Evolutionary conservation across 2,113 vertebrate genomes (phyloP), one percentile per base, ranked within the genome.

Genomic region (Albula glossodonta): DNA sequence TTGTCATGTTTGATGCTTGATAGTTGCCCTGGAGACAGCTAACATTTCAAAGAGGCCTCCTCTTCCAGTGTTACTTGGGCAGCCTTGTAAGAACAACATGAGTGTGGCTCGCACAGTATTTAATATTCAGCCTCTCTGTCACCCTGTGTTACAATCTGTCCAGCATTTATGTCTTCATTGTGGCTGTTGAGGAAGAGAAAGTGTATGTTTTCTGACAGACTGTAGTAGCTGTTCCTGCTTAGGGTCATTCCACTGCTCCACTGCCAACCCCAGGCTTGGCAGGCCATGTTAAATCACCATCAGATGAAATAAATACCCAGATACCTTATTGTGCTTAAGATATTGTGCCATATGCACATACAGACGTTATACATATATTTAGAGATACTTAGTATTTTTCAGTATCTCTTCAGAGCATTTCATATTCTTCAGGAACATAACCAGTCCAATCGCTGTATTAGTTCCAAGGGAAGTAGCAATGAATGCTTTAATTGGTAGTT

Each of bases 221-320:
- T 19, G 11, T 22, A 22, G 48, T 17, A 8, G 10, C 41, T 15
- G 3, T 63, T 15, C 60, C n/a, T n/a, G n/a, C n/a, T n/a, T n/a
- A n/a, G n/a, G n/a, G n/a, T n/a, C n/a, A n/a, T n/a, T n/a, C n/a
- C n/a, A n/a, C n/a, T n/a, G n/a, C n/a, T n/a, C n/a, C n/a, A n/a
- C 91, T 89, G 90, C 89, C 88, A 81, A 31, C 83, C 83, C 52
- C 77, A 7, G 25, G 41, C 52, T 51, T 86, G 87, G 86, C 88
- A 86, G 90, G 81, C 90, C 92, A 91, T 93, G 93, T 92, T 90
- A 92, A 93, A 93, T 94, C 94, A 87, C 92, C 93, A 94, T 94
- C 93, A 90, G 86, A 91, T 83, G 88, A 92, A 90, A 89, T 89
- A 88, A 88, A 93, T 91, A 60, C 2, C 0, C 2, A 60, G 56